Conservation (phyloP, 2,888 invertebrate species). For the Drosophila macrospina region DNA sequence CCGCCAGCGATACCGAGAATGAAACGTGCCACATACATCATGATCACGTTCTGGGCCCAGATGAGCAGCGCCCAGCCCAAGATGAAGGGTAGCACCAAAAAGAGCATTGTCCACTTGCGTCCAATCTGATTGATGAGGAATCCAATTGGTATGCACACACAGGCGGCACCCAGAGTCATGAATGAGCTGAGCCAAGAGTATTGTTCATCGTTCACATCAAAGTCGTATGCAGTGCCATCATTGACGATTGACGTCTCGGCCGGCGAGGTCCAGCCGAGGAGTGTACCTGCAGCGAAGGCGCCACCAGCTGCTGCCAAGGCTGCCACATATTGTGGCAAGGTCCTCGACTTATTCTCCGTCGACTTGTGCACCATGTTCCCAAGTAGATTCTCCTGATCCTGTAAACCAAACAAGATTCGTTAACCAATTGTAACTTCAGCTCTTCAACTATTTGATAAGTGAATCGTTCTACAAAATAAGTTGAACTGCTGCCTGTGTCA, state of each 20-base stretch:
- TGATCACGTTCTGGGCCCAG: conserved; percentile 88
- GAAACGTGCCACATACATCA: conserved; percentile 84
- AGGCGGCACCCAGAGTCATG: conserved; percentile 90
- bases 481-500: conserved; percentile 41
- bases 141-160: conserved; percentile 91
- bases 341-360: conserved; percentile 69
- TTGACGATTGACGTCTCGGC: conserved; percentile 84
- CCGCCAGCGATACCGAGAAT: conserved; percentile 86
- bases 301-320: conserved; percentile 89
- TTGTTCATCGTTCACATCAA: conserved; percentile 86
- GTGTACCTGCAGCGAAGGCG: conserved; percentile 91
- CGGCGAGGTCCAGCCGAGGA: conserved; percentile 92
- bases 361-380: conserved; percentile 81
- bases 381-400: conserved; percentile 83
- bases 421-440: conserved; percentile 10
- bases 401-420: conserved; percentile 35
- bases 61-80: conserved; percentile 91
- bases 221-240: conserved; percentile 85
- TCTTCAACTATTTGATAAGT: conserved; percentile 3
- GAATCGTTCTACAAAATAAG: conserved; percentile 34
- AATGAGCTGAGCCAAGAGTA: conserved; percentile 91
- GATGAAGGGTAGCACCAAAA: conserved; percentile 88
- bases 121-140: conserved; percentile 89
- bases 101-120: conserved; percentile 88
- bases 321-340: conserved; percentile 84